Percentiles rank a stretch among this genome's conserved stretches.
phyloP scores from a whole-genome alignment of 2,113 vertebrate species.

The Coptodon bakossiorum region DNA sequence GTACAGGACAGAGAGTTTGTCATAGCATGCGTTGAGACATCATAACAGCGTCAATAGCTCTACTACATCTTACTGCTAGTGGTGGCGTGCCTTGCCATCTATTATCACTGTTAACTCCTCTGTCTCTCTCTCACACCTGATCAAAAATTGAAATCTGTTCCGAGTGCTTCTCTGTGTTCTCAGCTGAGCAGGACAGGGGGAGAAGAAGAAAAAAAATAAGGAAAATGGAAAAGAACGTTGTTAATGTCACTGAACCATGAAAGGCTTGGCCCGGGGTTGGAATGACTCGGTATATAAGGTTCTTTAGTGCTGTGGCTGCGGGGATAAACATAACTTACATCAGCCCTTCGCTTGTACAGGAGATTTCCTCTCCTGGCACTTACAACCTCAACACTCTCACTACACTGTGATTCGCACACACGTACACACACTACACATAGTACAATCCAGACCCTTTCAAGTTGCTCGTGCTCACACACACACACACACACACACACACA shows the following conservation, averaged over 20 bases:
- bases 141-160: constrained; percentile 40
- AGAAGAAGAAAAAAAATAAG: constrained; percentile 10
- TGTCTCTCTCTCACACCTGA: constrained; percentile 16
- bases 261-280: constrained; percentile 75
- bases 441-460: constrained; percentile 37
- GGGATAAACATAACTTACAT: constrained; percentile 84
- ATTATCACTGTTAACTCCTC: neutral
- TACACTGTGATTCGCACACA: constrained; percentile 49
- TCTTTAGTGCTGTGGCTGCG: constrained; percentile 75
- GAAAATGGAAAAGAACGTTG: constrained; percentile 63
- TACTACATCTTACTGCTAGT: neutral
- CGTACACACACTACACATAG: constrained; percentile 14
- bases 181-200: constrained; percentile 26
- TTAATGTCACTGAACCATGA: constrained; percentile 76
- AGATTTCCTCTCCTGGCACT: constrained; percentile 73
- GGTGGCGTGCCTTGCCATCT: neutral
- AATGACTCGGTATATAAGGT: constrained; percentile 77
- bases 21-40: neutral
- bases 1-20: constrained; percentile 7
- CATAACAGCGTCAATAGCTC: neutral
- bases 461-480: constrained; percentile 18
- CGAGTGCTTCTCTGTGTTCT: constrained; percentile 27
- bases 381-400: constrained; percentile 62
- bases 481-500: neutral
- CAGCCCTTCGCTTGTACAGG: constrained; percentile 71